Conservation (phyloP, 2,888 invertebrate species). For the Galeruca laticollis region DNA sequence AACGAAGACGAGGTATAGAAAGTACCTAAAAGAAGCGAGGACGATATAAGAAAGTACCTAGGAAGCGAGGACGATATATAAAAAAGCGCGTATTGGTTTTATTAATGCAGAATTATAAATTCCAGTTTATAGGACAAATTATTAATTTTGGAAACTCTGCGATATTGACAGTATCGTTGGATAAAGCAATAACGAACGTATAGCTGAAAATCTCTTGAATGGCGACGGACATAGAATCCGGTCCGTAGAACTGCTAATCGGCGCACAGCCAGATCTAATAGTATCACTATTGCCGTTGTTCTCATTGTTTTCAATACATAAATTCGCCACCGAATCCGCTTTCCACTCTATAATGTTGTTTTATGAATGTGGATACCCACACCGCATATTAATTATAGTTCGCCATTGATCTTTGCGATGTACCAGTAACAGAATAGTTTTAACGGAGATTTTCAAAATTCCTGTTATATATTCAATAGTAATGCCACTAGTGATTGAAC, state of each 20-base stretch:
- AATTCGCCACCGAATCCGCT: slow-evolving; percentile 59
- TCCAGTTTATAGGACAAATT: neutral
- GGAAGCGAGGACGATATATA: no score
- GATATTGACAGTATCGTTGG: neutral
- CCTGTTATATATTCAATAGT: neutral
- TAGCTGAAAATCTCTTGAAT: slow-evolving; percentile 28
- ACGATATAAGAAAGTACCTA: no score
- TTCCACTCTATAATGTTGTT: slow-evolving; percentile 56
- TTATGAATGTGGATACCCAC: slow-evolving; percentile 51
- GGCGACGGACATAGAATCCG: slow-evolving; percentile 24
- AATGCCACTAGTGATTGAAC: no score
- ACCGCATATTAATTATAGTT: slow-evolving; percentile 55
- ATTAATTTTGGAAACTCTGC: neutral
- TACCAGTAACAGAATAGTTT: slow-evolving; percentile 25
- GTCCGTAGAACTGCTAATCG: slow-evolving; percentile 44
- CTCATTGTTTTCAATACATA: slow-evolving; percentile 63
- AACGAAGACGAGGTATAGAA: no score
- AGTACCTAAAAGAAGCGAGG: no score
- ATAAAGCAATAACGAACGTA: slow-evolving; percentile 9
- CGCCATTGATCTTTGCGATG: slow-evolving; percentile 45
- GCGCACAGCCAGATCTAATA: slow-evolving; percentile 47
- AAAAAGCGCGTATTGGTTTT: no score
- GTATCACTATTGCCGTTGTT: slow-evolving; percentile 56
- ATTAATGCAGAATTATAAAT: no score
- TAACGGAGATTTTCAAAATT: slow-evolving; percentile 26